phyloP scores from a whole-genome alignment of 2,888 invertebrate species.

The Clivina fossor region DNA sequence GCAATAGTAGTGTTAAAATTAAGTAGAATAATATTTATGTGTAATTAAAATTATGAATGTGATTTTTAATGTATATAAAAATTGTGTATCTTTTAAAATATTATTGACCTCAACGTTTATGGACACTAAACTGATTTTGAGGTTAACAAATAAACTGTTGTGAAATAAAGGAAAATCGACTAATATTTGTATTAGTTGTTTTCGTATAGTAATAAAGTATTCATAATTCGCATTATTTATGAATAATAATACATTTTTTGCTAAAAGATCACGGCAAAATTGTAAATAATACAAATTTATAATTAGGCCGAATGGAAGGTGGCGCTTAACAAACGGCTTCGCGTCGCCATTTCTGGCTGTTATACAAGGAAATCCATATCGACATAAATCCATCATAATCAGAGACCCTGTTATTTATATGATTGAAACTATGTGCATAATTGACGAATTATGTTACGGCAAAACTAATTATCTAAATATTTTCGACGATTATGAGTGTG shows the following conservation, averaged over 20 bases:
- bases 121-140: slow-evolving; percentile 34
- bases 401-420: slow-evolving; percentile 24
- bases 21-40: slow-evolving; percentile 20
- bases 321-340: slow-evolving; percentile 27
- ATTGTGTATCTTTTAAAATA: slow-evolving; percentile 22
- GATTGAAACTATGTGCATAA: slow-evolving; percentile 29
- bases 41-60: slow-evolving; percentile 31
- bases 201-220: slow-evolving; percentile 11
- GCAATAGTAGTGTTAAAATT: slow-evolving; percentile 15
- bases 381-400: slow-evolving; percentile 38
- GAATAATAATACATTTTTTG: slow-evolving; percentile 5
- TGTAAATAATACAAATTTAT: slow-evolving; percentile 10
- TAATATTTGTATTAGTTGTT: slow-evolving; percentile 24
- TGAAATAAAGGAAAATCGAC: slow-evolving; percentile 35
- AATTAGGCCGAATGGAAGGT: slow-evolving; percentile 25
- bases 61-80: slow-evolving; percentile 23
- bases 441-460: slow-evolving; percentile 29
- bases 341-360: slow-evolving; percentile 30
- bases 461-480: slow-evolving; percentile 30
- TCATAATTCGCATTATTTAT: slow-evolving; percentile 14
- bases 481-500: slow-evolving; percentile 32
- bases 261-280: slow-evolving; percentile 14
- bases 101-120: slow-evolving; percentile 29
- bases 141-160: slow-evolving; percentile 35
- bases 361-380: slow-evolving; percentile 39